phyloP scores from a whole-genome alignment of 2,113 vertebrate genomes.

The Oceanodroma tethys region DNA sequence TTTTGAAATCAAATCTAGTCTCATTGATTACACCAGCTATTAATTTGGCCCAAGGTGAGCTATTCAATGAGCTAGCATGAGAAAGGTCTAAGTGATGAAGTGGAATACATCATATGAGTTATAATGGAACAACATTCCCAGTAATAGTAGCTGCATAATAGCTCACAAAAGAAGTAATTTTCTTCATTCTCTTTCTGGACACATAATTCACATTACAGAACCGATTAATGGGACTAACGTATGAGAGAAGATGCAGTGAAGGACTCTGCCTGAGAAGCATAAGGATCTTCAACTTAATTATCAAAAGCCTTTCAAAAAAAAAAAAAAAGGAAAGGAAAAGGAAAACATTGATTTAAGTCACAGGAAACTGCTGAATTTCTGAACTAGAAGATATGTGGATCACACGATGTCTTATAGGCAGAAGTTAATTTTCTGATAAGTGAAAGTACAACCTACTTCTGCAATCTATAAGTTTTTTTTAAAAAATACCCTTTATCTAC shows the following conservation, averaged over 20 bases:
- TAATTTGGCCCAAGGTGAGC: not conserved
- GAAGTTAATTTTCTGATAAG: not conserved
- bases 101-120: not conserved
- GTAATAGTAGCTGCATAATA: not conserved
- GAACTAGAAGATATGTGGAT: not conserved
- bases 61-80: not conserved
- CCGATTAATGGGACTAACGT: not conserved
- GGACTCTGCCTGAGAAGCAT: not conserved
- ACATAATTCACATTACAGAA: not conserved
- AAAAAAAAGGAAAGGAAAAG: not conserved
- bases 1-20: not conserved
- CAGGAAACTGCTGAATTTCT: not conserved
- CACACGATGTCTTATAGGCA: rapidly evolving
- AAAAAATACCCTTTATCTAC: not conserved
- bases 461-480: not conserved
- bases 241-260: not conserved
- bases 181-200: not conserved
- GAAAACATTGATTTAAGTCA: not conserved
- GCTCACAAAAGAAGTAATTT: not conserved
- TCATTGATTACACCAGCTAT: not conserved
- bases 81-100: not conserved
- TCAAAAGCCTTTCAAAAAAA: not conserved
- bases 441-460: not conserved
- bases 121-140: not conserved
- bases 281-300: not conserved